Percentiles rank a stretch among this genome's conserved stretches.
These are phyloP conservation scores for Microcaecilia unicolor DNA, from an alignment of 2,797 vertebrate species.

Conservation along the genomic window DNA sequence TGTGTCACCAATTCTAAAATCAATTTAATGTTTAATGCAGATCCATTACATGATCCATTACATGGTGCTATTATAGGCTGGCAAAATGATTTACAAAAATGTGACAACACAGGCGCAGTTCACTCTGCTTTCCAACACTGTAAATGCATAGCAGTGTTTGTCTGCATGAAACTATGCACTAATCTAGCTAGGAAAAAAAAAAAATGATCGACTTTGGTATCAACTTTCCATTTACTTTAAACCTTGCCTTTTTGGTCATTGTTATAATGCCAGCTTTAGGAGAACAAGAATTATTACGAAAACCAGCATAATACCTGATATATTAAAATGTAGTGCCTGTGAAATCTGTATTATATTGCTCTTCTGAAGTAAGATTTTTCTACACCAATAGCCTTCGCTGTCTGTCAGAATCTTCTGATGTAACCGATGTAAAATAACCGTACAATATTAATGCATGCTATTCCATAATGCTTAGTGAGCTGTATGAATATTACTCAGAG, in stretches of 20 bases:
- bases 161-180: constrained; percentile 99
- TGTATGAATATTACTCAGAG: constrained; percentile 77
- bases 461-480: constrained; percentile 87
- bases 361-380: constrained; percentile 86
- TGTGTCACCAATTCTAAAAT: constrained; percentile 72
- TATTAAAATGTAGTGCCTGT: constrained; percentile 98
- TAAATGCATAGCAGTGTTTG: constrained; percentile 86
- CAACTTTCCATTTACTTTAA: constrained; percentile 74
- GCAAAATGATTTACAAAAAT: constrained; percentile 71
- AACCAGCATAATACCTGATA: constrained; percentile 97
- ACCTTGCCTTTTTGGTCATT: constrained; percentile 84
- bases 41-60: constrained; percentile 83
- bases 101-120: constrained; percentile 71
- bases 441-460: constrained; percentile 94
- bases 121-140: constrained; percentile 82
- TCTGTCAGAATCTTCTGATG: constrained; percentile 92
- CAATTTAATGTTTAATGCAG: constrained; percentile 76
- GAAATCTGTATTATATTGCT: constrained; percentile 95
- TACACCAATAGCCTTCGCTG: constrained; percentile 97
- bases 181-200: constrained; percentile 67
- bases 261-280: constrained; percentile 84
- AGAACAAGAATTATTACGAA: constrained; percentile 79
- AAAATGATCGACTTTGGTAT: constrained; percentile 77
- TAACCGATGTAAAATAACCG: constrained; percentile 90
- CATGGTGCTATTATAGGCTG: constrained; percentile 85